Conservation (phyloP, 2,888 invertebrate species). For the Saturnia japonica region DNA sequence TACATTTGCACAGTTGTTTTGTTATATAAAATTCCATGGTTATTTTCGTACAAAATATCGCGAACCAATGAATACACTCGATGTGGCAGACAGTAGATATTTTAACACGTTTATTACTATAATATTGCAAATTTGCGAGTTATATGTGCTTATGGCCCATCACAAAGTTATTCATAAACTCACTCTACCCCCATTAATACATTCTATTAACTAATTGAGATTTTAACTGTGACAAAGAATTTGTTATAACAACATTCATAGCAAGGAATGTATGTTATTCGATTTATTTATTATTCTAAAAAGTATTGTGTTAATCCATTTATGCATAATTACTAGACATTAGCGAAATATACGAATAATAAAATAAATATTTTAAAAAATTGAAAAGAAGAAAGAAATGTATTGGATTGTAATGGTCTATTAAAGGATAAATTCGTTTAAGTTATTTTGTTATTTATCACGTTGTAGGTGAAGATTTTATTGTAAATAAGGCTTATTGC, state of each 20-base stretch:
- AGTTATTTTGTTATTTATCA: no score
- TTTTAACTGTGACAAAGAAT: background rate
- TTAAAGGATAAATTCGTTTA: no score
- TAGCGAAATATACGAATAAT: no score
- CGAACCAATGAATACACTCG: background rate
- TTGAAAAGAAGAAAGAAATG: no score
- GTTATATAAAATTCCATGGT: background rate
- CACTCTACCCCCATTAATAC: background rate
- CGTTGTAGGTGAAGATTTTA: no score
- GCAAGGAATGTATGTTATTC: background rate
- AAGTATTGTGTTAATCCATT: background rate
- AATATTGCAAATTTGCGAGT: no score
- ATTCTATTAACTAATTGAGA: background rate
- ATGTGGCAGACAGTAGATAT: background rate
- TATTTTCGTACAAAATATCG: background rate
- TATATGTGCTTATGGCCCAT: background rate
- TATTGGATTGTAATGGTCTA: no score
- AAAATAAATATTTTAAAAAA: no score
- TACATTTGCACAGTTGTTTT: background rate
- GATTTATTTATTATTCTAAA: background rate
- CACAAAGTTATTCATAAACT: background rate
- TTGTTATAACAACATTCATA: background rate
- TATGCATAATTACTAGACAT: no score
- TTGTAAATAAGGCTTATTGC: no score
- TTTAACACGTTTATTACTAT: background rate